A percentile compares a stretch with the other conserved stretches of the same genome.
Evolutionary conservation across 2,113 vertebrate species (phyloP).

Genomic region (Campylomormyrus tamandua): DNA sequence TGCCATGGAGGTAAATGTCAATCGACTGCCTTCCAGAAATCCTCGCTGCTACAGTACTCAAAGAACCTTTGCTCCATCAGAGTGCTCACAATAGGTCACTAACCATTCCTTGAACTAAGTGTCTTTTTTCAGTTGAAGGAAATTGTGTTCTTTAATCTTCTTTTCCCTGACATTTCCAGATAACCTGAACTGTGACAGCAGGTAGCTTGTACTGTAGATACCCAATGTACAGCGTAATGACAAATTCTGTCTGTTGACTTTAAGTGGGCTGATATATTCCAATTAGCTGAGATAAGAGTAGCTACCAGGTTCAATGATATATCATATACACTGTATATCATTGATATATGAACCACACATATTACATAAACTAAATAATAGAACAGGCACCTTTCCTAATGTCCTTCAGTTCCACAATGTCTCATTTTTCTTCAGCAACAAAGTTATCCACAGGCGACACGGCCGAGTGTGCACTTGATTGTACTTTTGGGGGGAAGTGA

Average conservation of each 20-base stretch:
- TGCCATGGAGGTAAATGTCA: conserved; percentile 8
- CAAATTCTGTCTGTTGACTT: background rate
- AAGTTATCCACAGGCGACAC: background rate
- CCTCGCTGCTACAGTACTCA: background rate
- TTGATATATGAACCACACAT: background rate
- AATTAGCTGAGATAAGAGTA: background rate
- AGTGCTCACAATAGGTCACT: background rate
- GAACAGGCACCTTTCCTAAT: background rate
- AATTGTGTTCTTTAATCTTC: background rate
- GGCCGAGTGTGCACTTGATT: background rate
- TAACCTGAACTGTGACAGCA: background rate
- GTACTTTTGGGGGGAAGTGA: background rate
- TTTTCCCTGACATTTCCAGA: conserved; percentile 3
- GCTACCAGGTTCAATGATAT: background rate
- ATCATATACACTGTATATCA: background rate
- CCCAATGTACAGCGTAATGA: background rate
- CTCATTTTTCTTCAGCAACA: background rate
- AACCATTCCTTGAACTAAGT: conserved; percentile 1
- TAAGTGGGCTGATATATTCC: background rate
- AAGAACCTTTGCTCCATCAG: background rate
- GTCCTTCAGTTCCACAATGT: background rate
- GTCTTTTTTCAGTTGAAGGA: background rate
- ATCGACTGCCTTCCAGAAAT: background rate
- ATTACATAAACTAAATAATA: background rate
- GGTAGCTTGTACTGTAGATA: background rate